Evolutionary conservation across 2,888 invertebrate genomes (phyloP).

Genomic region (Ochlodes sylvanus): DNA sequence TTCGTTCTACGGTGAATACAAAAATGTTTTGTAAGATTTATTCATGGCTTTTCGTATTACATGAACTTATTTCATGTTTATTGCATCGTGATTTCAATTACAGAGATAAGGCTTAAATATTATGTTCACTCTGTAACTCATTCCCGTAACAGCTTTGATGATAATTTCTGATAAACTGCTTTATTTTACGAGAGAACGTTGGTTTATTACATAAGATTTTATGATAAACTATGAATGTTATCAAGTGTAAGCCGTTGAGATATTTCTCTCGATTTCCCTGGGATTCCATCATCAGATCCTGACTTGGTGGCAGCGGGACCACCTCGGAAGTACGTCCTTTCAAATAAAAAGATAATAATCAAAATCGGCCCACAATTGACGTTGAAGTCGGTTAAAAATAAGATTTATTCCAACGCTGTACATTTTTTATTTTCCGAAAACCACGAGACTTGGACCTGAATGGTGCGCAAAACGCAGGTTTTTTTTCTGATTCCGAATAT

Average conservation of each 20-base stretch:
- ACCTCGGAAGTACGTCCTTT: no score
- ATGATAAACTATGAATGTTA: conserved; percentile 2
- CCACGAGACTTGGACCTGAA: no score
- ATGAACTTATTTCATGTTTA: conserved; percentile 43
- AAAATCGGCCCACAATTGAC: no score
- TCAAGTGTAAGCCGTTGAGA: background rate
- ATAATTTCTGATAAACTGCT: conserved; percentile 48
- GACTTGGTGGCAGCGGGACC: no score
- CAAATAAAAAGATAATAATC: no score
- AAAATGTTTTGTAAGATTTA: conserved; percentile 52
- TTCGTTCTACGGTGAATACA: conserved; percentile 13
- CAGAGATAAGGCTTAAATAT: conserved; percentile 64
- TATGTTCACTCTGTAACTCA: conserved; percentile 47
- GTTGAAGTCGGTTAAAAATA: no score
- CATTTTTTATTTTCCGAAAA: no score
- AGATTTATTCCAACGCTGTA: no score
- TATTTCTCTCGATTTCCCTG: no score
- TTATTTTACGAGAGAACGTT: conserved; percentile 16
- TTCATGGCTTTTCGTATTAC: conserved; percentile 64
- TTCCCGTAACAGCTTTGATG: conserved; percentile 54
- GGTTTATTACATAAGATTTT: conserved; percentile 4
- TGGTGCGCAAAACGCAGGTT: no score
- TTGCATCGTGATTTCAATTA: conserved; percentile 78
- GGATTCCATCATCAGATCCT: no score
- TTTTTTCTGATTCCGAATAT: no score